Evolutionary conservation across 2,113 vertebrate species (phyloP).

Genomic region (Lagopus leucura): DNA sequence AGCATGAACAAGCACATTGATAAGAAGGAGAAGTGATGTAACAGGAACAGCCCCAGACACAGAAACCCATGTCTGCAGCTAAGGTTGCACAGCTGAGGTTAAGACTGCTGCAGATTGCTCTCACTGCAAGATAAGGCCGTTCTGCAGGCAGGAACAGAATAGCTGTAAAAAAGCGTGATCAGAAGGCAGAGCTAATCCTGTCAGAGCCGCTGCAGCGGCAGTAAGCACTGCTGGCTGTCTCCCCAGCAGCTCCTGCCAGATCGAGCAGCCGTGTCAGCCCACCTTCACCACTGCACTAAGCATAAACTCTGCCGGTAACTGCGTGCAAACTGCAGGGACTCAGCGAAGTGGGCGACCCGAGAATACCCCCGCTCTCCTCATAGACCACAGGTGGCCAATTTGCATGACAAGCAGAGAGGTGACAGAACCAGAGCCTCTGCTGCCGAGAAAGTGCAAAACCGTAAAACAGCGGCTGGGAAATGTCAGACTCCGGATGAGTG

Average conservation of each 20-base stretch:
- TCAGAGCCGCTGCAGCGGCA: neutral
- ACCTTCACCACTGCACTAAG: conserved; percentile 1
- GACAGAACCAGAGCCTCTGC: neutral
- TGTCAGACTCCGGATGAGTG: neutral
- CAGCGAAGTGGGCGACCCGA: neutral
- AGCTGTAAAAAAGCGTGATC: neutral
- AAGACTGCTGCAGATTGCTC: neutral
- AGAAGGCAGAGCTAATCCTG: neutral
- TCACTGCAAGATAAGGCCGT: neutral
- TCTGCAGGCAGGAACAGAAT: neutral
- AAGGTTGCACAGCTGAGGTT: neutral
- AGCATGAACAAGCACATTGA: neutral
- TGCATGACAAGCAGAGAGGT: neutral
- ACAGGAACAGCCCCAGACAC: neutral
- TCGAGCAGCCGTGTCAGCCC: conserved; percentile 3
- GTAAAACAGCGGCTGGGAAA: neutral
- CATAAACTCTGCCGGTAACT: conserved; percentile 29
- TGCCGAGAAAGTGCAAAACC: neutral
- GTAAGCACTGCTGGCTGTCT: neutral
- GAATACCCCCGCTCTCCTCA: neutral
- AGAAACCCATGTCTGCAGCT: neutral
- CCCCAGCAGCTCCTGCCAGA: neutral
- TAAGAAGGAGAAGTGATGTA: conserved; percentile 44
- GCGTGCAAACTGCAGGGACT: neutral
- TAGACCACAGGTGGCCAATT: neutral